Evolutionary conservation across 2,113 vertebrate species (phyloP), one percentile per base, ranked within the genome.

Genomic region (Psophia crepitans): DNA sequence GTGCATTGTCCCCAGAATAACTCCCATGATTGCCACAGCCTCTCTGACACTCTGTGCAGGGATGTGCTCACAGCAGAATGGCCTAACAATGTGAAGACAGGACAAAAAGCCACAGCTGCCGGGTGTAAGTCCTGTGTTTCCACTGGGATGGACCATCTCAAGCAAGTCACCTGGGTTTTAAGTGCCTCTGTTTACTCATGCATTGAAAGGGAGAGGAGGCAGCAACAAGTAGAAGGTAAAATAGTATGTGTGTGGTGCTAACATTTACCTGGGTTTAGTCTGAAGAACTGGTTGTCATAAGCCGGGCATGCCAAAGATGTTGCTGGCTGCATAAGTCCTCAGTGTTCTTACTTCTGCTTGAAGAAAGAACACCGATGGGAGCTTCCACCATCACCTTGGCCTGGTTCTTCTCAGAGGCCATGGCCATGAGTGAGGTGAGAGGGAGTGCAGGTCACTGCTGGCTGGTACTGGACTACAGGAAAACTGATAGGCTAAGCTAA

Each of bases 371-470:
- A 1, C 24, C 30, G 58, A 41, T 21, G 57, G 48, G 39, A 76
- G 16, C 26, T n/a, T 54, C 11, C 54, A 14, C 21, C 1, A 0
- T 14, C 58, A 11, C 12, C 37, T 33, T 2, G 6, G 28, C 17
- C 3, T 3, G 11, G 23, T 68, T 28, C 18, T 57, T 33, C n/a
- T 46, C 33, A 35, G 54, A 28, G 28, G 23, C 21, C 33, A 32
- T 6, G 30, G 32, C n/a, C 22, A 5, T 7, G 32, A 37, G 23
- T 5, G 12, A 46, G 37, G 43, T 7, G 22, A 28, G 69, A 89
- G 10, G 27, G 58, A 77, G 14, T 23, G 37, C 39, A 57, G 37
- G 37, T 37, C 14, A 14, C 16, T 1, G 5, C 43, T 12, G 5
- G 20, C 24, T 76, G 75, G 9, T 82, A 57, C 66, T 0, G 1